These are phyloP conservation scores for Diaprepes abbreviatus DNA, from an alignment of 2,888 invertebrate genomes.

Conservation along the genomic window DNA sequence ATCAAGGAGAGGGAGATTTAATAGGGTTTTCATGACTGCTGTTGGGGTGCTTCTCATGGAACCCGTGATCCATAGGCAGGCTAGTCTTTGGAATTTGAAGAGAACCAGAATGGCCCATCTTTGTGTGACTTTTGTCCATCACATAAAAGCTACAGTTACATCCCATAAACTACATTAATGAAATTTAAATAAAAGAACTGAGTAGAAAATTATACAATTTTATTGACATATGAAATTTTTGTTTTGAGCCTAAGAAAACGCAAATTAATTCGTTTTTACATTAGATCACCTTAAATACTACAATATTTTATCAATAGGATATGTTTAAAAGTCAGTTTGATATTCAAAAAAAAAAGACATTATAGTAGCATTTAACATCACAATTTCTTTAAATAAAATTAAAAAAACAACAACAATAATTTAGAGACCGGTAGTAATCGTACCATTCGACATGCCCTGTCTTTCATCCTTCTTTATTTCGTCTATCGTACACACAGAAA, in stretches of 20 bases:
- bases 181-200: slow-evolving; percentile 5
- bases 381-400: neutral
- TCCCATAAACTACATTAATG: no score
- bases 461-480: slow-evolving; percentile 66
- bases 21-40: no score
- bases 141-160: no score
- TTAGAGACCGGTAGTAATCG: slow-evolving; percentile 50
- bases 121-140: no score
- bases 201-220: slow-evolving; percentile 38
- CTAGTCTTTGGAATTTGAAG: no score
- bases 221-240: slow-evolving; percentile 31
- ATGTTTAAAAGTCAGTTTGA: slow-evolving; percentile 40
- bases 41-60: no score
- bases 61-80: no score
- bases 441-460: slow-evolving; percentile 63
- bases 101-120: no score
- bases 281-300: neutral
- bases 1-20: no score
- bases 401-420: neutral
- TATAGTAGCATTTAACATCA: slow-evolving; percentile 3
- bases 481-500: slow-evolving; percentile 67
- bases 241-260: slow-evolving; percentile 1
- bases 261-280: neutral
- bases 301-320: slow-evolving; percentile 31
- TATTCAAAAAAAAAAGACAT: slow-evolving; percentile 16